Conservation (phyloP, 2,888 invertebrate genomes). For the Taenaris catops region DNA sequence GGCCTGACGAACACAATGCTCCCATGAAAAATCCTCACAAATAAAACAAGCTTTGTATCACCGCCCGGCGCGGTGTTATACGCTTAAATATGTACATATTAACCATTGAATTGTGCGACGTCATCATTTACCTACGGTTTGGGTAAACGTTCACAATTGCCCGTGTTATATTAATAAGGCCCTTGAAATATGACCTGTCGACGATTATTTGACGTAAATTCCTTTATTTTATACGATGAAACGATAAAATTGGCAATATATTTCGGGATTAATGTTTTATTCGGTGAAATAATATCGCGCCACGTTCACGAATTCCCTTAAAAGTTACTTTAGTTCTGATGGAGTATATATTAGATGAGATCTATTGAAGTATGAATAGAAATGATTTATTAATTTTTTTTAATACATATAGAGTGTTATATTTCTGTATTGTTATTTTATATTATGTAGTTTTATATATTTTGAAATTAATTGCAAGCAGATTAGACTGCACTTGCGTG, state of each 20-base stretch:
- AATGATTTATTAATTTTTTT: no score
- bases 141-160: constrained; percentile 36
- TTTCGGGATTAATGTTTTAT: background rate
- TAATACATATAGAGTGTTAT: no score
- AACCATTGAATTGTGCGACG: constrained; percentile 34
- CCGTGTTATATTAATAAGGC: constrained; percentile 44
- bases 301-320: no score
- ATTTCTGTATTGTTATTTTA: no score
- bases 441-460: no score
- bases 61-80: constrained; percentile 31
- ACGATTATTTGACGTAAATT: constrained; percentile 14
- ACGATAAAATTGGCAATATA: constrained; percentile 2
- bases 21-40: constrained; percentile 59
- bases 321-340: no score
- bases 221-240: constrained; percentile 6
- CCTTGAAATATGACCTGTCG: constrained; percentile 28
- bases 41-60: constrained; percentile 47
- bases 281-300: no score
- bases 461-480: no score
- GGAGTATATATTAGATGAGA: no score
- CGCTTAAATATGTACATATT: constrained; percentile 39
- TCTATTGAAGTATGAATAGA: no score
- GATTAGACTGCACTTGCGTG: no score
- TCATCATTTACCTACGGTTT: constrained; percentile 40
- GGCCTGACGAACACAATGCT: constrained; percentile 55